Evolutionary conservation across 64 coral and sea anemone genomes (phyloP), one percentile per base, ranked within the genome.

Genomic region (Pocillopora damicornis): DNA sequence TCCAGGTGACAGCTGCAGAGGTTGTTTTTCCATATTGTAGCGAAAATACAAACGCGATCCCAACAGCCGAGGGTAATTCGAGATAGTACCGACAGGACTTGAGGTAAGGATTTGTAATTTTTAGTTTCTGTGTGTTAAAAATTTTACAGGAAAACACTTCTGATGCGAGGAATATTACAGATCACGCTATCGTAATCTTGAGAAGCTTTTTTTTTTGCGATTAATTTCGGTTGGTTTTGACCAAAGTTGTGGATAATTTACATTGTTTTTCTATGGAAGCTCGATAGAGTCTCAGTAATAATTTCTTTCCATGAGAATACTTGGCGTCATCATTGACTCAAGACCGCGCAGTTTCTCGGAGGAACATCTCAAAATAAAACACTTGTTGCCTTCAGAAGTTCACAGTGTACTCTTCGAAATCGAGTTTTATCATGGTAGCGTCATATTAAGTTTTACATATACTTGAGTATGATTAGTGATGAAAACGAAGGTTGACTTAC

Each of bases 381-480:
- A 18, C 23, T 37, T 35, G 12, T 34, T 26, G 7, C 15, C 17
- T 26, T 82, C 30, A 4, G 35, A 68, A 65, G 22, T 67, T 82
- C 36, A 2, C 15, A 22, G 15, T 38, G 35, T 16, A 68, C 7
- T 57, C 26, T 58, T 73, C 13, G 69, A 18, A 85, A 35, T 72
- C 11, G 22, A 23, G 37, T n/a, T 34, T 72, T 37, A 15, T 72
- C 13, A 85, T 85, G 81, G 38, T 57, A 85, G 71, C 30, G 16
- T 34, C 30, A 30, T 30, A 30, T 30, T 30, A 30, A 30, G 30
- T 30, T 30, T 30, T 30, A 30, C 30, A 30, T 23, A 1, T 72
- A 9, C 58, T 71, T 71, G 81, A 37, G 81, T 85, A 63, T 85
- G 81, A 85, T 85, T 63, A 25, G 12, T 0, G 8, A 58, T 14